A percentile compares a stretch with the other conserved stretches of the same genome.
Conservation (phyloP, 2,113 vertebrate genomes). For the Oreotragus oreotragus region DNA sequence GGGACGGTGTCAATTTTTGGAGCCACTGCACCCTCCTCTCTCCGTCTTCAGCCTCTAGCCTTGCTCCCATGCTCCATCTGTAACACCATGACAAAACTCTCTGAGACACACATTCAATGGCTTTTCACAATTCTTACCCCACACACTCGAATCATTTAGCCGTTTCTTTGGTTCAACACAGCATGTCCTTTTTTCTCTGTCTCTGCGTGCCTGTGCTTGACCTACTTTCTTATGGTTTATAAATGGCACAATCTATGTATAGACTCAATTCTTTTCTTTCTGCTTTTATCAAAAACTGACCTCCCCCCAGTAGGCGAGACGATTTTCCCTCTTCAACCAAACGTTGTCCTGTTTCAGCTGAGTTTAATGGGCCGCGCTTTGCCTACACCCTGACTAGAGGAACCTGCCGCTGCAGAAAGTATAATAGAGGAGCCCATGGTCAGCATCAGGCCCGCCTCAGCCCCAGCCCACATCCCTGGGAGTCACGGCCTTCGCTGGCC, state of each 20-base stretch:
- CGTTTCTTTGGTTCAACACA: background rate
- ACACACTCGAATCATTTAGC: background rate
- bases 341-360: background rate
- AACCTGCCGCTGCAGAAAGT: background rate
- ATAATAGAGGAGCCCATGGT: background rate
- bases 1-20: background rate
- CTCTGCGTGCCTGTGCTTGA: background rate
- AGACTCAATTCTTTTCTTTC: background rate
- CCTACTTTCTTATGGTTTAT: background rate
- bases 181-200: background rate
- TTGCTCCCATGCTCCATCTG: accelerated
- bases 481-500: background rate
- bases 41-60: background rate
- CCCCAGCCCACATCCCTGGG: background rate
- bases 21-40: background rate
- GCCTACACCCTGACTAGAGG: background rate
- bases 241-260: background rate
- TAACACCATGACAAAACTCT: background rate
- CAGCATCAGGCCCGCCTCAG: background rate
- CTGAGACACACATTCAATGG: background rate
- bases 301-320: background rate
- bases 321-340: background rate
- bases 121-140: background rate
- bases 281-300: background rate
- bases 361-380: background rate